Conservation (phyloP, 2,113 vertebrate genomes). For the Synchiropus splendidus region DNA sequence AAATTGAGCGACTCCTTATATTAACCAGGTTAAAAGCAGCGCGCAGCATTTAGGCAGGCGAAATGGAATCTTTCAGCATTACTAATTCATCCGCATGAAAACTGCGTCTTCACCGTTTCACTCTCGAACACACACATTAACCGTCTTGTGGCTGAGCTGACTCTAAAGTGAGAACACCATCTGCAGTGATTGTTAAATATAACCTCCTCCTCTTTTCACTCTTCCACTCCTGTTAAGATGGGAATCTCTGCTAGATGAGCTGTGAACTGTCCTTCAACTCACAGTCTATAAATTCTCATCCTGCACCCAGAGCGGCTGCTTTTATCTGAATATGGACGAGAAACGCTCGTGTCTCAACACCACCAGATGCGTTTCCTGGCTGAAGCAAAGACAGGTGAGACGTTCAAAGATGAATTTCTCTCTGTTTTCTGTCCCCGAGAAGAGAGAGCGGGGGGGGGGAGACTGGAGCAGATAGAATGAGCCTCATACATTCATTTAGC, state of each 20-base stretch:
- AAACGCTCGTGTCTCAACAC: constrained; percentile 5
- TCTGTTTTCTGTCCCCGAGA: no score
- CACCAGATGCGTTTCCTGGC: constrained; percentile 18
- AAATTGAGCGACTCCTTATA: constrained; percentile 89
- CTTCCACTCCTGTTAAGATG: constrained; percentile 19
- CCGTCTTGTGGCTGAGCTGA: constrained; percentile 8
- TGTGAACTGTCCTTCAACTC: constrained; percentile 25
- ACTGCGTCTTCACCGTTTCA: constrained; percentile 17
- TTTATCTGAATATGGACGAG: constrained; percentile 8
- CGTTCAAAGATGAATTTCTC: no score
- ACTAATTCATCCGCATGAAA: constrained; percentile 59
- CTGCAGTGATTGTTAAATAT: constrained; percentile 23
- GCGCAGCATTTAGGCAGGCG: constrained; percentile 58
- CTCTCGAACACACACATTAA: constrained; percentile 26
- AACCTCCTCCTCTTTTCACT: constrained; percentile 16
- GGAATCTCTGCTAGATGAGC: constrained; percentile 3
- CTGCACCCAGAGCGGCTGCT: constrained; percentile 1
- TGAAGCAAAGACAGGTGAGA: neutral
- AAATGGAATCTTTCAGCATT: constrained; percentile 67
- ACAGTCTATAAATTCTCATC: constrained; percentile 11
- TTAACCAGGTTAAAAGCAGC: constrained; percentile 67
- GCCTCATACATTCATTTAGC: constrained; percentile 28
- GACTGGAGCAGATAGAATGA: constrained; percentile 23
- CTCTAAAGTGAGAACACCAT: constrained; percentile 11
- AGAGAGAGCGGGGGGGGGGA: constrained; percentile 11